A percentile compares a stretch with the other conserved stretches of the same genome.
These are phyloP conservation scores for Synanthedon myopaeformis DNA, from an alignment of 2,888 invertebrate genomes.

Conservation along the genomic window DNA sequence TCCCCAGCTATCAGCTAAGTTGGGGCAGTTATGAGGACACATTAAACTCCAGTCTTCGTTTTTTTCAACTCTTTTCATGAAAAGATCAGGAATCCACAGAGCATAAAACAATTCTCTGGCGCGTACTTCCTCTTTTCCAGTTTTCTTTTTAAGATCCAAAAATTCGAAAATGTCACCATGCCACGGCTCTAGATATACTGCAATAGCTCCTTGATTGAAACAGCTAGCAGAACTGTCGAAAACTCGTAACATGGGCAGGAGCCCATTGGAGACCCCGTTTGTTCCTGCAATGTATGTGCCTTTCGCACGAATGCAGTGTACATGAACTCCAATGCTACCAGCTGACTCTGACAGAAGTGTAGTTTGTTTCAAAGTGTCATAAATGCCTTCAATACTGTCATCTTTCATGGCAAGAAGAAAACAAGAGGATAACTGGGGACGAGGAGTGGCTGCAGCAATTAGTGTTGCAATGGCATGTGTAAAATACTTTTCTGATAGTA, in stretches of 20 bases:
- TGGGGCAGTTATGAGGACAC: slow-evolving; percentile 96
- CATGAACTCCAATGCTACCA: slow-evolving; percentile 96
- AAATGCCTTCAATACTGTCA: slow-evolving; percentile 96
- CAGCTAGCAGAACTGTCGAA: slow-evolving; percentile 96
- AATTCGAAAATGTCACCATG: slow-evolving; percentile 97
- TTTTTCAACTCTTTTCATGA: slow-evolving; percentile 93
- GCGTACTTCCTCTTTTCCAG: slow-evolving; percentile 92
- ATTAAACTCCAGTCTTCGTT: slow-evolving; percentile 93
- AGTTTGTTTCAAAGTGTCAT: slow-evolving; percentile 90
- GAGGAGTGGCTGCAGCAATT: slow-evolving; percentile 92
- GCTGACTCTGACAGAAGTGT: slow-evolving; percentile 97
- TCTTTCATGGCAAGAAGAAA: slow-evolving; percentile 94
- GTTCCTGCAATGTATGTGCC: slow-evolving; percentile 95
- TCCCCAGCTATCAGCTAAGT: slow-evolving; percentile 93
- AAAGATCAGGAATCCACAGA: slow-evolving; percentile 97
- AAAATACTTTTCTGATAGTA: slow-evolving; percentile 94
- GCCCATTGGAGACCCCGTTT: slow-evolving; percentile 93
- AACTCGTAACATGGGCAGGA: slow-evolving; percentile 95
- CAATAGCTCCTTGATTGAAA: slow-evolving; percentile 98
- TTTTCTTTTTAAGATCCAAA: slow-evolving; percentile 94
- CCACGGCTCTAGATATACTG: slow-evolving; percentile 99
- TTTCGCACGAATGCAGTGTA: slow-evolving; percentile 93
- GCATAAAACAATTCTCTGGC: slow-evolving; percentile 97
- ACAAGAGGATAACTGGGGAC: slow-evolving; percentile 95
- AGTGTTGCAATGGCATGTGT: slow-evolving; percentile 98